Percentiles rank a stretch among this genome's conserved stretches.
Evolutionary conservation across 2,113 vertebrate species (phyloP).

Genomic region (Collichthys lucidus): DNA sequence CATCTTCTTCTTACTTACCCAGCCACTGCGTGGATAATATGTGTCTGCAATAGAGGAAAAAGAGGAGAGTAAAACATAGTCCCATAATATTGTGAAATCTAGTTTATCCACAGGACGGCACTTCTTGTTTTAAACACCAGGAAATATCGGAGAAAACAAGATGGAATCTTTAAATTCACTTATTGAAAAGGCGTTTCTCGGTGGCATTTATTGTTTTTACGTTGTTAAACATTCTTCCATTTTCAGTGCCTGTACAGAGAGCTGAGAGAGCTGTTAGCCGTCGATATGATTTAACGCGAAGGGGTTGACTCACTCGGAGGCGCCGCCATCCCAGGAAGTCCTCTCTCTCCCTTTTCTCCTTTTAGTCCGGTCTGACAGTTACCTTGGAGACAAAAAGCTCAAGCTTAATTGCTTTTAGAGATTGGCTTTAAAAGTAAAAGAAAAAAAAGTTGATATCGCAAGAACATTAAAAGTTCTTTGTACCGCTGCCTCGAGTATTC

Average conservation of each 20-base stretch:
- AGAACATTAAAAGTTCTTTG: background rate
- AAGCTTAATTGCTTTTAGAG: background rate
- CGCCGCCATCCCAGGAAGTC: constrained; percentile 88
- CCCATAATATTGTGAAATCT: background rate
- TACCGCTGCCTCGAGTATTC: background rate
- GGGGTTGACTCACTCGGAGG: constrained; percentile 82
- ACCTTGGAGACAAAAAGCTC: constrained; percentile 48
- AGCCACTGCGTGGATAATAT: constrained; percentile 26
- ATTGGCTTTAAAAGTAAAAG: background rate
- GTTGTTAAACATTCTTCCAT: background rate
- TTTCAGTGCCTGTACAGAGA: background rate
- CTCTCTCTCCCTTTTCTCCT: constrained; percentile 93
- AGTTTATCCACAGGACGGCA: background rate
- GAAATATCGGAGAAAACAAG: background rate
- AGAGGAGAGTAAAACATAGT: background rate
- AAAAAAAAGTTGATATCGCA: background rate
- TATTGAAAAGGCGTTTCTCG: background rate
- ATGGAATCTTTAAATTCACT: background rate
- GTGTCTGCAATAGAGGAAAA: constrained; percentile 54
- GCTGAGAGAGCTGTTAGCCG: too few relatives aligned
- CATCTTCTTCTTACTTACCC: constrained; percentile 63
- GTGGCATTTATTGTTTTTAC: background rate
- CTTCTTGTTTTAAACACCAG: background rate
- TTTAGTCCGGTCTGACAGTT: constrained; percentile 80
- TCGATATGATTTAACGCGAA: background rate